Conservation (phyloP, 2,797 vertebrate species). For the Pogonophryne albipinna region DNA sequence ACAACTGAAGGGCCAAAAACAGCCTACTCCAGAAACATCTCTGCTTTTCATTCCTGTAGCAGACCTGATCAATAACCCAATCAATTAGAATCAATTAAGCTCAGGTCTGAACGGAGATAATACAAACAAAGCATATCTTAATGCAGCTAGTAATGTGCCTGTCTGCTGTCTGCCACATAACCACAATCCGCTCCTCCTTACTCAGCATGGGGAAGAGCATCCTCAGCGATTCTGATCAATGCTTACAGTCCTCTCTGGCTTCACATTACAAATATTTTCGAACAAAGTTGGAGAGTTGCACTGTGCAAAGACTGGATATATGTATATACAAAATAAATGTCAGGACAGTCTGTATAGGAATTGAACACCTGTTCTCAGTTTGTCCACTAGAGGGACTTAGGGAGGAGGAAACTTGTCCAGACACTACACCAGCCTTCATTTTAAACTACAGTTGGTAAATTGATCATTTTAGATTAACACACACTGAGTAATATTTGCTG, state of each 20-base stretch:
- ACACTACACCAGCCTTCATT: constrained; percentile 22
- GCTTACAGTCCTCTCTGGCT: constrained; percentile 39
- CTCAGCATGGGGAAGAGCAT: constrained; percentile 75
- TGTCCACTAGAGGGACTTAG: constrained; percentile 82
- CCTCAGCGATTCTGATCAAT: constrained; percentile 64
- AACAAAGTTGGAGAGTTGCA: constrained; percentile 20
- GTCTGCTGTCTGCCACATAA: constrained; percentile 77
- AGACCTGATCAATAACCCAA: constrained; percentile 84
- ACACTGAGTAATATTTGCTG: constrained; percentile 31
- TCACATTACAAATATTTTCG: constrained; percentile 20
- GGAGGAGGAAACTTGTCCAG: constrained; percentile 65
- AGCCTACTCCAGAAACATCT: constrained; percentile 50
- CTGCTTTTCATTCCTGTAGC: constrained; percentile 78
- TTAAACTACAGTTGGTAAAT: constrained; percentile 43
- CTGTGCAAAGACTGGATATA: constrained; percentile 25
- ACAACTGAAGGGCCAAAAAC: constrained; percentile 47
- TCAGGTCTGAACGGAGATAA: constrained; percentile 80
- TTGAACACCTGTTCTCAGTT: constrained; percentile 16
- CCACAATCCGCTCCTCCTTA: constrained; percentile 74
- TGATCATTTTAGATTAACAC: constrained; percentile 29
- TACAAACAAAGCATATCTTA: constrained; percentile 84
- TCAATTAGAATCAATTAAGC: constrained; percentile 86
- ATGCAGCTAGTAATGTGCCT: constrained; percentile 82
- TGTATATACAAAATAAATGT: constrained; percentile 22
- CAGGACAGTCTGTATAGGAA: neutral